Evolutionary conservation across 2,113 vertebrate genomes (phyloP).

Genomic region (Colaptes auratus): DNA sequence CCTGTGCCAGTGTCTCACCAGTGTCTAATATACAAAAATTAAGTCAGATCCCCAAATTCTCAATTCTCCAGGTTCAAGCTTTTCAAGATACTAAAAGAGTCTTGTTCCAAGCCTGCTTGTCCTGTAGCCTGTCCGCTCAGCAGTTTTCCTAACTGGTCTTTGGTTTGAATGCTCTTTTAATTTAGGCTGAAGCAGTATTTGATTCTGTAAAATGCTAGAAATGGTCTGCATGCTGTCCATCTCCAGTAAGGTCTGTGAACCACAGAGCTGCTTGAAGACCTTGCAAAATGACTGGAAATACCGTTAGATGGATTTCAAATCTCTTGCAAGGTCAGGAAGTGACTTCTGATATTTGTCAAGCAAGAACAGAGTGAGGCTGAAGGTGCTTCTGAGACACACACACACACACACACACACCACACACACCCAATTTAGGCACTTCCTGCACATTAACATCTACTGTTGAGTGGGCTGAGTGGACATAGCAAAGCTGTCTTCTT

Average conservation of each 20-base stretch:
- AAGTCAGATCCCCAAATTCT: neutral
- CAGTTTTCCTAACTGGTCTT: neutral
- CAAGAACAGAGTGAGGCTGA: fast-evolving
- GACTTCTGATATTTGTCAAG: neutral
- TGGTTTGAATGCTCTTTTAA: neutral
- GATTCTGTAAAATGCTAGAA: neutral
- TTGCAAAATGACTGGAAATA: neutral
- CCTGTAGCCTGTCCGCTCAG: neutral
- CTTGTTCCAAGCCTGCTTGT: neutral
- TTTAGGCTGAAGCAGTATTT: neutral
- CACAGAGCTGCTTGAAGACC: neutral
- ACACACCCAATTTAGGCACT: fast-evolving
- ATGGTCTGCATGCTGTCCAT: neutral
- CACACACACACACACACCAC: too few species aligned
- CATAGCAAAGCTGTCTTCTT: neutral
- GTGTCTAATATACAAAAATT: neutral
- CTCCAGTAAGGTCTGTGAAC: fast-evolving
- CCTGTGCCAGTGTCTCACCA: too few species aligned
- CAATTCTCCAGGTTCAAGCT: neutral
- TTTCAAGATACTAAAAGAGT: neutral
- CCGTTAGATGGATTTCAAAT: neutral
- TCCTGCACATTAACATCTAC: fast-evolving
- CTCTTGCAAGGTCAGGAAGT: neutral
- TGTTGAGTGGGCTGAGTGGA: neutral
- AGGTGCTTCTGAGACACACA: neutral